Conservation (phyloP, 2,113 vertebrate genomes). For the Epinephelus fuscoguttatus region DNA sequence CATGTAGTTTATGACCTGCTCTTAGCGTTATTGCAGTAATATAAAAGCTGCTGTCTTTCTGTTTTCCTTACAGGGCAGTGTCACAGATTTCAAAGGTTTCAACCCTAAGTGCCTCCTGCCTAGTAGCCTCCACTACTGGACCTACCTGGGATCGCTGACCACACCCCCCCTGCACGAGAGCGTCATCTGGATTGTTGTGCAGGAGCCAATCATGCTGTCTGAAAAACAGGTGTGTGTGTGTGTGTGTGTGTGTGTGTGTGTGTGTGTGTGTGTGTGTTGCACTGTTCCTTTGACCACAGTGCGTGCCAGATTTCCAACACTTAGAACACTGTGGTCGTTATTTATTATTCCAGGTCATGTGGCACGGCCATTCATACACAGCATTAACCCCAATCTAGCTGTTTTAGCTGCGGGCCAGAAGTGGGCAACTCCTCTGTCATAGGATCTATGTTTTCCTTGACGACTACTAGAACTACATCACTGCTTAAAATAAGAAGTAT, state of each 20-base stretch:
- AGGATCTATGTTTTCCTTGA: neutral
- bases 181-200: slow-evolving; percentile 94
- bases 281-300: neutral
- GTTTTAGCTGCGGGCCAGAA: no score
- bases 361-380: neutral
- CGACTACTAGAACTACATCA: neutral
- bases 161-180: slow-evolving; percentile 95
- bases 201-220: slow-evolving; percentile 91
- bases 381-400: neutral
- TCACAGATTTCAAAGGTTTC: slow-evolving; percentile 92
- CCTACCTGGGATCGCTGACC: slow-evolving; percentile 94
- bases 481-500: neutral
- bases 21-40: neutral
- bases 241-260: neutral
- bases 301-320: neutral
- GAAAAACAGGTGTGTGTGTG: slow-evolving; percentile 94
- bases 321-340: neutral
- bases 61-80: slow-evolving; percentile 84
- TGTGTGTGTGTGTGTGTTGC: no score
- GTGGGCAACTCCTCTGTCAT: neutral
- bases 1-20: neutral
- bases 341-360: neutral
- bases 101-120: slow-evolving; percentile 95
- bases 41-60: neutral
- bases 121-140: slow-evolving; percentile 93